phyloP scores from a whole-genome alignment of 2,797 vertebrate genomes.

The Betta splendens region DNA sequence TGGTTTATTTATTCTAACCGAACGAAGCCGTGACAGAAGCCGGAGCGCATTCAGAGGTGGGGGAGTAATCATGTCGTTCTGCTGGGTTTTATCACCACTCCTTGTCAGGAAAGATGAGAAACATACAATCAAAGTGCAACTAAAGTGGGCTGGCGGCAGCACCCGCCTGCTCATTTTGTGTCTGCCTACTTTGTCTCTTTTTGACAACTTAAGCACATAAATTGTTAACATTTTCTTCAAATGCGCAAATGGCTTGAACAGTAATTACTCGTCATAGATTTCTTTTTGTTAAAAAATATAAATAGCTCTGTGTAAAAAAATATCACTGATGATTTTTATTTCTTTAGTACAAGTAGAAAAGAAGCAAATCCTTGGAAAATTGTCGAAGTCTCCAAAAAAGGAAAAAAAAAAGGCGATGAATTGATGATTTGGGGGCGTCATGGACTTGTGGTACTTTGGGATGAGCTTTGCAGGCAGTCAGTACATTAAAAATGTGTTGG shows the following conservation, averaged over 20 bases:
- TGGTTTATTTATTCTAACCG: slow-evolving; percentile 82
- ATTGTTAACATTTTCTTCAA: slow-evolving; percentile 37
- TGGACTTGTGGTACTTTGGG: slow-evolving; percentile 64
- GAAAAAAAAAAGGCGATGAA: slow-evolving; percentile 34
- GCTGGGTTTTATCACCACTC: slow-evolving; percentile 56
- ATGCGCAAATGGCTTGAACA: slow-evolving; percentile 66
- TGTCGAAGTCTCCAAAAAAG: slow-evolving; percentile 60
- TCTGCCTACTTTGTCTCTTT: slow-evolving; percentile 44
- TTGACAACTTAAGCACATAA: slow-evolving; percentile 33
- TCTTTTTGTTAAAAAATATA: slow-evolving; percentile 83
- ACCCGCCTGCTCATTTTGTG: slow-evolving; percentile 24
- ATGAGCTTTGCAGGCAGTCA: slow-evolving; percentile 55
- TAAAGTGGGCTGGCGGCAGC: slow-evolving; percentile 42
- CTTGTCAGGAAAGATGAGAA: slow-evolving; percentile 33
- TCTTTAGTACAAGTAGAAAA: slow-evolving; percentile 79
- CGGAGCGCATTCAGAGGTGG: slow-evolving; percentile 31
- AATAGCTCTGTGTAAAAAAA: slow-evolving; percentile 87
- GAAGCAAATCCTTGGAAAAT: slow-evolving; percentile 65
- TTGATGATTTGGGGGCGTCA: slow-evolving; percentile 31
- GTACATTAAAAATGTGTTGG: slow-evolving; percentile 19
- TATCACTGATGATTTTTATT: slow-evolving; percentile 72
- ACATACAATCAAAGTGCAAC: slow-evolving; percentile 79
- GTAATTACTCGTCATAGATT: slow-evolving; percentile 61
- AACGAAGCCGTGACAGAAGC: slow-evolving; percentile 45
- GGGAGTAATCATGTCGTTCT: slow-evolving; percentile 51